Percentiles rank a stretch among this genome's conserved stretches.
phyloP scores from a whole-genome alignment of 2,888 invertebrate species.

The Hedychridium roseum region DNA sequence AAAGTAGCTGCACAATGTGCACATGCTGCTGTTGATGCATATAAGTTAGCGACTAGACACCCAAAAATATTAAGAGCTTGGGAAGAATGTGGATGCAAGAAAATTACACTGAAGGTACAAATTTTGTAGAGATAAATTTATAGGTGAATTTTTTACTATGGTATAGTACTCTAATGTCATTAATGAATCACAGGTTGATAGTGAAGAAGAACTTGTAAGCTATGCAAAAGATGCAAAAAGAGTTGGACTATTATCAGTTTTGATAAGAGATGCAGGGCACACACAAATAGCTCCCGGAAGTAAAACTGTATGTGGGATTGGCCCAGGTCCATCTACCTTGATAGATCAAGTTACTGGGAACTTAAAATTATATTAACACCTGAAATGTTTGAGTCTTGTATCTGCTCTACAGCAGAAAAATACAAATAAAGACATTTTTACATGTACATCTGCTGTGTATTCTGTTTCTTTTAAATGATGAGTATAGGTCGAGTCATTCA shows the following conservation, averaged over 20 bases:
- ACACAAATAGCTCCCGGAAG: slow-evolving; percentile 92
- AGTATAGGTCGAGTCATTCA: not conserved
- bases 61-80: slow-evolving; percentile 71
- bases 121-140: slow-evolving; percentile 1
- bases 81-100: slow-evolving; percentile 82
- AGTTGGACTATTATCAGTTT: slow-evolving; percentile 74
- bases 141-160: not conserved
- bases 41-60: slow-evolving; percentile 74
- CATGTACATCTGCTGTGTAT: no score
- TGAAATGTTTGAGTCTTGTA: no score
- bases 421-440: no score
- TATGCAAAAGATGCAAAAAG: slow-evolving; percentile 76
- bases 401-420: no score
- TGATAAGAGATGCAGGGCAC: slow-evolving; percentile 90
- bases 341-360: slow-evolving; percentile 88
- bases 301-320: slow-evolving; percentile 89
- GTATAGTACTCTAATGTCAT: slow-evolving; percentile 1
- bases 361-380: slow-evolving; percentile 79
- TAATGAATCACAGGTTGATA: slow-evolving; percentile 68
- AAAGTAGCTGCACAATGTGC: slow-evolving; percentile 94
- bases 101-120: slow-evolving; percentile 81
- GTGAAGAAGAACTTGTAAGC: slow-evolving; percentile 75
- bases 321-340: slow-evolving; percentile 82
- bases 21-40: slow-evolving; percentile 92
- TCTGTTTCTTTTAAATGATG: not conserved